phyloP scores from a whole-genome alignment of 2,888 invertebrate genomes.

The Lobophora halterata region DNA sequence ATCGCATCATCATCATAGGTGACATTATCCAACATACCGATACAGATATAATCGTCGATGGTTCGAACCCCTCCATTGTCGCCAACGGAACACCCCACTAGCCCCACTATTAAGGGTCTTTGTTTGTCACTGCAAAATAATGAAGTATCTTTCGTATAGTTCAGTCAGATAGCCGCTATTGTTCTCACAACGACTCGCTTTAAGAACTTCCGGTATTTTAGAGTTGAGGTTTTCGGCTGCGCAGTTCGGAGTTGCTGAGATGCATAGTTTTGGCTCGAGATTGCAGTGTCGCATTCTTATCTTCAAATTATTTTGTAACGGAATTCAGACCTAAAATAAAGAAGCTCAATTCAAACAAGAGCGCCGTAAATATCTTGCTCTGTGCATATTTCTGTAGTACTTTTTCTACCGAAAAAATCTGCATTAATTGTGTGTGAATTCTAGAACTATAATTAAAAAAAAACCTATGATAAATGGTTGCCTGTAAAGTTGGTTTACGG shows the following conservation, averaged over 20 bases:
- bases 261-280: constrained; percentile 6
- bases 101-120: constrained; percentile 23
- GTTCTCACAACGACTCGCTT: constrained; percentile 34
- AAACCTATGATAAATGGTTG: too few relatives aligned
- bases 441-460: too few relatives aligned
- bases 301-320: too few relatives aligned
- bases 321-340: too few relatives aligned
- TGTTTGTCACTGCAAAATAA: constrained; percentile 29
- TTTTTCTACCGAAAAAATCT: too few relatives aligned
- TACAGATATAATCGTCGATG: not conserved
- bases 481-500: too few relatives aligned
- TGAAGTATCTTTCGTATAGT: constrained; percentile 24
- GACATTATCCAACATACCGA: not conserved
- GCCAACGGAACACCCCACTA: constrained; percentile 19
- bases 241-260: constrained; percentile 14
- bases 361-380: too few relatives aligned
- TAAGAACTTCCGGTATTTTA: constrained; percentile 30
- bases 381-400: too few relatives aligned
- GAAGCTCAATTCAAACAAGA: too few relatives aligned
- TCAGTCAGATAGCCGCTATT: constrained; percentile 27
- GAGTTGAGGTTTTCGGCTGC: constrained; percentile 22
- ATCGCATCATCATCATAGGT: too few relatives aligned
- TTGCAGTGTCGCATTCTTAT: constrained; percentile 1
- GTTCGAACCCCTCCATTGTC: constrained; percentile 13
- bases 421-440: too few relatives aligned